phyloP scores from a whole-genome alignment of 2,797 vertebrate species.

The Rhodeus uyekii region DNA sequence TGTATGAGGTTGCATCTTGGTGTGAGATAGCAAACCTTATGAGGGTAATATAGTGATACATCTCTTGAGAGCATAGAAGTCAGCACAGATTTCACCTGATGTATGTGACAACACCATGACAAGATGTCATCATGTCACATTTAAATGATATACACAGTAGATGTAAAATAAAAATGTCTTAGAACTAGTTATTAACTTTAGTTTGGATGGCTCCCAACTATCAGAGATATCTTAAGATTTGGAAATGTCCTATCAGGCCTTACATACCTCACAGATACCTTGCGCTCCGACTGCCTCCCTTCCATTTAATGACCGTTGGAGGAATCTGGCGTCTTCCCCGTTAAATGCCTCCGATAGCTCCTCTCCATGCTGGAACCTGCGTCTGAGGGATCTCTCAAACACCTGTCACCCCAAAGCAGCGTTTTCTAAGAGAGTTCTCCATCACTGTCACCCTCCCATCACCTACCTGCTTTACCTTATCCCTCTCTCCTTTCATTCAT shows the following conservation, averaged over 20 bases:
- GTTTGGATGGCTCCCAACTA: conserved; percentile 13
- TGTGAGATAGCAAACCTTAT: conserved; percentile 13
- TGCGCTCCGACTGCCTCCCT: not conserved
- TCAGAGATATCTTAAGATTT: conserved; percentile 18
- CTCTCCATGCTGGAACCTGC: conserved; percentile 33
- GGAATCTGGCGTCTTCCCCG: conserved; percentile 24
- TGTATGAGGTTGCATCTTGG: conserved; percentile 41
- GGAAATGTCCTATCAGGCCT: conserved; percentile 17
- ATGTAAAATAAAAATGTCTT: conserved; percentile 13
- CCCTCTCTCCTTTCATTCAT: conserved; percentile 70
- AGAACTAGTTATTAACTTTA: conserved; percentile 2
- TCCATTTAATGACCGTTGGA: not conserved
- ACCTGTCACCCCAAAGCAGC: conserved; percentile 73
- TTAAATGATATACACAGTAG: conserved; percentile 4
- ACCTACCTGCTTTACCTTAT: conserved; percentile 66
- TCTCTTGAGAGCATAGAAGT: conserved; percentile 7
- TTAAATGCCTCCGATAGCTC: conserved; percentile 40
- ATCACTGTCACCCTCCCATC: conserved; percentile 80
- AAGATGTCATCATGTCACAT: conserved; percentile 15
- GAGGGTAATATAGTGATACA: not conserved
- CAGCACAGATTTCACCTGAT: conserved; percentile 18
- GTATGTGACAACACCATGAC: conserved; percentile 18
- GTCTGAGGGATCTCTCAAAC: conserved; percentile 64
- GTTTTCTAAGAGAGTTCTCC: conserved; percentile 63
- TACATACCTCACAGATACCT: conserved; percentile 6